Evolutionary conservation across 2,797 vertebrate genomes (phyloP).

Genomic region (Argyrosomus regius): DNA sequence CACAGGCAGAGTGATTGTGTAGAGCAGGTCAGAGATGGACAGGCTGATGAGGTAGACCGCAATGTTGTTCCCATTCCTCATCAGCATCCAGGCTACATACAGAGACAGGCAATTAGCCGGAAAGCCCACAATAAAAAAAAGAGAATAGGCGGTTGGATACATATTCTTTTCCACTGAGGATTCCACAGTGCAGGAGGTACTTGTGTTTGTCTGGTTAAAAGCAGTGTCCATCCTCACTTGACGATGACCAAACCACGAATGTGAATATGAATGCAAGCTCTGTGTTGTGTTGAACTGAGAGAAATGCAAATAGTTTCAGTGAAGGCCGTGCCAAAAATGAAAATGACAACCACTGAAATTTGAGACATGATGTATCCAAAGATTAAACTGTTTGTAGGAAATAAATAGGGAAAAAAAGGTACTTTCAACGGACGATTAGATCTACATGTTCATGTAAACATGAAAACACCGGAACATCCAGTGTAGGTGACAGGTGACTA

Average conservation of each 20-base stretch:
- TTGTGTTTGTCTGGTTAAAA: conserved; percentile 10
- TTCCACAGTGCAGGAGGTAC: conserved; percentile 7
- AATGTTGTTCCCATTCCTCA: conserved; percentile 60
- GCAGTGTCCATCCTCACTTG: conserved; percentile 39
- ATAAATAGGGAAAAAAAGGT: no score
- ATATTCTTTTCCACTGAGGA: conserved; percentile 26
- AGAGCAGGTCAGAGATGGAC: conserved; percentile 75
- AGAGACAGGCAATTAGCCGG: conserved; percentile 76
- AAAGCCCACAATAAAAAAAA: conserved; percentile 72
- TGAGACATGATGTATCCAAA: no score
- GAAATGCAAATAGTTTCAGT: conserved; percentile 36
- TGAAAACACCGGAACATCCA: no score
- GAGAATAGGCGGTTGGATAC: conserved; percentile 57
- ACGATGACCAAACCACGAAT: conserved; percentile 1
- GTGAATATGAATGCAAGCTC: background rate
- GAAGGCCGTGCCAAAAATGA: background rate
- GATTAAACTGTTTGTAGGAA: no score
- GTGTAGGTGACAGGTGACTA: no score
- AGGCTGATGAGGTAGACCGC: conserved; percentile 72
- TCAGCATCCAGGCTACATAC: conserved; percentile 68
- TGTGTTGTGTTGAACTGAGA: background rate
- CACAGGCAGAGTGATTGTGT: conserved; percentile 69
- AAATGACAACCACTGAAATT: no score
- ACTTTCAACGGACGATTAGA: no score
- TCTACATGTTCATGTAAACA: no score